Evolutionary conservation across 2,113 vertebrate genomes (phyloP).

Genomic region (Scopus umbretta): DNA sequence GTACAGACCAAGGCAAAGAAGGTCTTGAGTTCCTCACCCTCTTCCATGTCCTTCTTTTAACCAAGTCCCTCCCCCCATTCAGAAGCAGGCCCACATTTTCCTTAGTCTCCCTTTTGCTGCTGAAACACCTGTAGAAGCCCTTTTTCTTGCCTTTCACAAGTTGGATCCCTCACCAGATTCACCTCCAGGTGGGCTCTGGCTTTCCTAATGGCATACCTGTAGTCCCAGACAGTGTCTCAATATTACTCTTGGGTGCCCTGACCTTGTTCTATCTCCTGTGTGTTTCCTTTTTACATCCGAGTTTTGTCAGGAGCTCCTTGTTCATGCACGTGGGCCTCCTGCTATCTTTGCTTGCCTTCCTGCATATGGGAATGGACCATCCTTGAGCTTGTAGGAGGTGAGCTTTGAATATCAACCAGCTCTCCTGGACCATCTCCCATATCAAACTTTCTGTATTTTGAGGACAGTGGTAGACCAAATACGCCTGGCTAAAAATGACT

Average conservation of each 20-base stretch:
- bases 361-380: neutral
- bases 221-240: neutral
- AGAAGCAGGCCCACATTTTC: neutral
- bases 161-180: neutral
- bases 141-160: neutral
- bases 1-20: neutral
- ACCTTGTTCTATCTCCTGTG: neutral
- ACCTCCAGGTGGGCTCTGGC: neutral
- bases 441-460: neutral
- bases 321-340: neutral
- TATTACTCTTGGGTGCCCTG: neutral
- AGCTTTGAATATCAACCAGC: neutral
- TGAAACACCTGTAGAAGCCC: neutral
- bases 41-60: neutral
- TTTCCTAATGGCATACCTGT: neutral
- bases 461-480: neutral
- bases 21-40: neutral
- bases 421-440: neutral
- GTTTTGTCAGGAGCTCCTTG: neutral
- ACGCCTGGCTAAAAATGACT: neutral
- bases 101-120: neutral
- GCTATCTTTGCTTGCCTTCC: neutral
- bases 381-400: neutral
- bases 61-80: neutral
- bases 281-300: neutral